These are phyloP conservation scores for Agapornis canus DNA, from an alignment of 2,797 vertebrate genomes.

Conservation along the genomic window DNA sequence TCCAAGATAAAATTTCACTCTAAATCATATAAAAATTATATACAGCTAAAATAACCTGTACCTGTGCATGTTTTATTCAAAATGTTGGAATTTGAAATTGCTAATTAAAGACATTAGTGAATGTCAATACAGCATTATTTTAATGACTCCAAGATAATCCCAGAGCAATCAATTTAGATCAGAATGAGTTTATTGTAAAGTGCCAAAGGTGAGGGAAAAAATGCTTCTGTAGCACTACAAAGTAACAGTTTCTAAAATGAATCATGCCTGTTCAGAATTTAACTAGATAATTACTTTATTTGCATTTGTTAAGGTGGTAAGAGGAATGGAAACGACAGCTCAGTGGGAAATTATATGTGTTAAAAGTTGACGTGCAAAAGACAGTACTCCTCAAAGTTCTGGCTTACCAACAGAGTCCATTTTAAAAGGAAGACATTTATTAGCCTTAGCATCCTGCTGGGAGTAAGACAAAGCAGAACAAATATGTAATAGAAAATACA, in stretches of 20 bases:
- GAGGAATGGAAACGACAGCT: constrained; percentile 56
- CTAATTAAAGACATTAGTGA: constrained; percentile 89
- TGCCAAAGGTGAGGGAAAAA: constrained; percentile 80
- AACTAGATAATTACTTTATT: constrained; percentile 88
- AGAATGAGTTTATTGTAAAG: constrained; percentile 84
- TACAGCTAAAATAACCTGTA: constrained; percentile 79
- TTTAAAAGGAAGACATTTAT: constrained; percentile 4
- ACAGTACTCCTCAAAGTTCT: constrained; percentile 16
- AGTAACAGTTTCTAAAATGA: constrained; percentile 83
- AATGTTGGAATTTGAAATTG: constrained; percentile 83
- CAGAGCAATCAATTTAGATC: constrained; percentile 92
- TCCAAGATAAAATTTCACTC: constrained; percentile 57
- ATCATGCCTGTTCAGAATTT: constrained; percentile 83
- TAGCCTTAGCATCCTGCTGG: neutral
- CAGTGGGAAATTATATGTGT: constrained; percentile 62
- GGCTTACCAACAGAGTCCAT: neutral
- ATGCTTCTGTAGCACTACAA: constrained; percentile 80
- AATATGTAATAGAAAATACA: neutral
- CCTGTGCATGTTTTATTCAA: constrained; percentile 81
- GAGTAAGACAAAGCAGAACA: neutral
- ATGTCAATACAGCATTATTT: constrained; percentile 92
- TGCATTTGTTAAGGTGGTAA: constrained; percentile 81
- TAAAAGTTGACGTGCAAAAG: constrained; percentile 44
- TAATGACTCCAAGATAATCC: constrained; percentile 89
- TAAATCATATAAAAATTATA: constrained; percentile 78